Base-by-base conservation (phyloP, 2,797 vertebrate genomes). In the Labroides dimidiatus region DNA sequence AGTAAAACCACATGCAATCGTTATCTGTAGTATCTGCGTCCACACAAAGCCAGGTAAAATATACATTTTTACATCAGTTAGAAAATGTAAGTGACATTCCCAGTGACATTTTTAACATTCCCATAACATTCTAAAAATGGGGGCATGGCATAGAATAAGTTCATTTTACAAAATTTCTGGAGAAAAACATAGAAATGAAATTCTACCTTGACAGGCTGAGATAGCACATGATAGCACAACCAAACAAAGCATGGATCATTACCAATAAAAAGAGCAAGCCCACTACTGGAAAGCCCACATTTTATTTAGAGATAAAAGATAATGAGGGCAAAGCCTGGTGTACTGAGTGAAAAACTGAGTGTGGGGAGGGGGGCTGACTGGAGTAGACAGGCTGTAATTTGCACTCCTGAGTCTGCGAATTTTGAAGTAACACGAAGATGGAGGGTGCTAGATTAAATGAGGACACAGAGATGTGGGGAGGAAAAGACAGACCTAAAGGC, bases 331-430 rank as follows among this genome's bases (percentile, higher is more conserved):
- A 23, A 27, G 19, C 30, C 51, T 16, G 43, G 59, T 62, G 56
- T n/a, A 48, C 14, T 19, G 37, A 6, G 43, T 45, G 53, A 72
- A 72, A 39, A 43, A 48, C 64, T 57, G 24, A 55, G 42, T 60
- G 74, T 69, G 36, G 84, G 71, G 55, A 66, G 39, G 75, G 42
- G 39, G 75, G 42, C 49, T 59, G 60, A 72, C 75, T 50, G 27
- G 53, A 81, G 71, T 75, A 81, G 78, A 65, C 66, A 50, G 77
- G 60, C 72, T 54, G 21, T 67, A 42, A 65, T 85, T 76, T 80
- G 44, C 55, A 73, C 60, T 50, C 27, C 19, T 58, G 52, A 52
- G 33, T 81, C 49, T 53, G 69, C 11, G 20, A 27, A 45, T 51
- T 68, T 65, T 4, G 53, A 65, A 71, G 52, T 45, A 43, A 49